Conservation (phyloP, 2,797 vertebrate species). For the Spea hammondii region DNA sequence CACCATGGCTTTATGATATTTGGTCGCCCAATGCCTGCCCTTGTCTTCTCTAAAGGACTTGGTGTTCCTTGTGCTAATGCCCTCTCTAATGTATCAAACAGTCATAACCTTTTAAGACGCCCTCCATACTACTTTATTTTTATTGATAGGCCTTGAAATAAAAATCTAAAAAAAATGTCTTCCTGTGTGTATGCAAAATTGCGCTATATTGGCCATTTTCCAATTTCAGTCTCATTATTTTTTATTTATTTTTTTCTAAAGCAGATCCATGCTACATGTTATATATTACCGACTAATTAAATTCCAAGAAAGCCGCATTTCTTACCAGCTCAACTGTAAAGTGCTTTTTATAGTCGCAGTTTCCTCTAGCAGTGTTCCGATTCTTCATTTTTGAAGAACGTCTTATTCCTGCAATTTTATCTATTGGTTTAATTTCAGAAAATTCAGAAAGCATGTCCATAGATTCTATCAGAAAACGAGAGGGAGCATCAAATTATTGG, state of each 20-base stretch:
- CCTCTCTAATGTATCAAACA: too few species aligned
- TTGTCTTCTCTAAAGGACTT: too few species aligned
- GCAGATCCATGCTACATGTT: constrained; percentile 15
- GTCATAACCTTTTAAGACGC: too few species aligned
- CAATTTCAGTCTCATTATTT: neutral
- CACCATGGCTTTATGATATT: too few species aligned
- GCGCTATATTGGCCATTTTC: neutral
- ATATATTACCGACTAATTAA: constrained; percentile 38
- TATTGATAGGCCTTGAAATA: too few species aligned
- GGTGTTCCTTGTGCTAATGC: too few species aligned
- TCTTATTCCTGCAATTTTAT: constrained; percentile 18
- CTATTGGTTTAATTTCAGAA: constrained; percentile 41
- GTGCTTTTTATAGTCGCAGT: constrained; percentile 25
- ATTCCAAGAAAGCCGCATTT: constrained; percentile 22
- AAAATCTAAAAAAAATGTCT: too few species aligned
- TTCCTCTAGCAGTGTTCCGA: constrained; percentile 7
- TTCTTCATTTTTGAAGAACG: constrained; percentile 27
- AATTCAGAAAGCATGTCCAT: constrained; percentile 22
- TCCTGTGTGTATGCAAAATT: too few species aligned
- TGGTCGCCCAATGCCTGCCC: too few species aligned
- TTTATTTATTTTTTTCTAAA: neutral
- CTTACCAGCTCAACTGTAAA: constrained; percentile 40
- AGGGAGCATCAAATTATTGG: constrained; percentile 9
- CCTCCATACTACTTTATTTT: too few species aligned
- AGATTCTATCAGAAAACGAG: constrained; percentile 3